phyloP scores from a whole-genome alignment of 2,797 vertebrate species.

The Brachyalestes nurse region DNA sequence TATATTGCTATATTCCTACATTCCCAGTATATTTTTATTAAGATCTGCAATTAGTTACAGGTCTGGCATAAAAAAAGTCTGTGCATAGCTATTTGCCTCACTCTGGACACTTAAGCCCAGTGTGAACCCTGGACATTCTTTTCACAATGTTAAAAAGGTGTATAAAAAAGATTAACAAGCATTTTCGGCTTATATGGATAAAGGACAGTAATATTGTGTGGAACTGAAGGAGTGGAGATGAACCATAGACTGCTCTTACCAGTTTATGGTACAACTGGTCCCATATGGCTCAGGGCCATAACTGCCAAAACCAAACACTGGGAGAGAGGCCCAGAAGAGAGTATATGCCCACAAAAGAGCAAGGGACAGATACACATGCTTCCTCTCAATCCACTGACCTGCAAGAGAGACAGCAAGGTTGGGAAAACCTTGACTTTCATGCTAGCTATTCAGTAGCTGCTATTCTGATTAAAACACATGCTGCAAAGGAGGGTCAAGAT shows the following conservation, averaged over 20 bases:
- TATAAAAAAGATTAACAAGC: neutral
- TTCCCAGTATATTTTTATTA: too few species aligned
- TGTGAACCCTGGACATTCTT: neutral
- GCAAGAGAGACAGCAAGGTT: neutral
- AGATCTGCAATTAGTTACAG: too few species aligned
- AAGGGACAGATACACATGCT: slow-evolving; percentile 60
- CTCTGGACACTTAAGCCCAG: neutral
- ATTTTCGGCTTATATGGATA: too few species aligned
- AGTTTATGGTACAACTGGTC: slow-evolving; percentile 71
- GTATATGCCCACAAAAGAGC: slow-evolving; percentile 66
- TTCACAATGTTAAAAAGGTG: neutral
- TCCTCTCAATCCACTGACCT: slow-evolving; percentile 70
- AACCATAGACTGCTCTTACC: slow-evolving; percentile 42
- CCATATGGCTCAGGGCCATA: slow-evolving; percentile 71
- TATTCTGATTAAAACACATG: neutral
- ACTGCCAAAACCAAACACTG: slow-evolving; percentile 69
- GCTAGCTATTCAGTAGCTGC: neutral
- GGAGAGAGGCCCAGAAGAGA: slow-evolving; percentile 65
- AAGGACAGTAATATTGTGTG: neutral
- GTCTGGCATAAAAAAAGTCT: too few species aligned
- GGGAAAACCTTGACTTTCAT: neutral
- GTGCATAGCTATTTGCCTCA: neutral
- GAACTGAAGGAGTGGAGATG: neutral
- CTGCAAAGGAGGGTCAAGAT: neutral
- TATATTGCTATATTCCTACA: too few species aligned